Conservation (phyloP, 2,797 vertebrate genomes). For the Masticophis lateralis region DNA sequence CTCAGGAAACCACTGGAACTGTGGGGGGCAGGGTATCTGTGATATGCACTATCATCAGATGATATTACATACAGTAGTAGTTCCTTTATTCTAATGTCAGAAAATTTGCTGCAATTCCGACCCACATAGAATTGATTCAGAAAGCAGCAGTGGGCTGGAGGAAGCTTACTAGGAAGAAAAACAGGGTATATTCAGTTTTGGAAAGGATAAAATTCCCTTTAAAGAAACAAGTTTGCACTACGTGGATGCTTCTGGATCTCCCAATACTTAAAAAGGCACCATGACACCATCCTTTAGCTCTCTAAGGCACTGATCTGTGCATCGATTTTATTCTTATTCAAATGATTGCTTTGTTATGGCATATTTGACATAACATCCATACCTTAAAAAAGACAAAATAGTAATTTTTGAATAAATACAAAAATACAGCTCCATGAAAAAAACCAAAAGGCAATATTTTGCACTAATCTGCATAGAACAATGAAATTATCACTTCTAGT, state of each 20-base stretch:
- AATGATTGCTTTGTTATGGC: neutral
- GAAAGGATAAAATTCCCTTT: neutral
- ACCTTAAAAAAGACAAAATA: neutral
- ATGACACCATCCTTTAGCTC: neutral
- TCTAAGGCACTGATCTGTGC: neutral
- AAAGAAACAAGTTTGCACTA: neutral
- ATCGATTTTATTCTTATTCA: neutral
- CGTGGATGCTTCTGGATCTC: neutral
- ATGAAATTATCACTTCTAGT: neutral
- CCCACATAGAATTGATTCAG: neutral
- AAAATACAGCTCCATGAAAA: neutral
- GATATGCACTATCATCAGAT: neutral
- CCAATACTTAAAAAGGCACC: neutral
- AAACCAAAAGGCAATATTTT: neutral
- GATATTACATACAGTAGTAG: neutral
- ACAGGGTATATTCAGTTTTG: neutral
- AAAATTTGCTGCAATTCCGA: neutral
- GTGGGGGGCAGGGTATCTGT: neutral
- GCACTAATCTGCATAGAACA: neutral
- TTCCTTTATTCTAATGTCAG: neutral
- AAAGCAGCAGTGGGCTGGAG: neutral
- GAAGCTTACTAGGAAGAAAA: neutral
- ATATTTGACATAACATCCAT: neutral
- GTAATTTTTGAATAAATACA: neutral
- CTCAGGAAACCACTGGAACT: neutral